Evolutionary conservation across 2,113 vertebrate genomes (phyloP), one percentile per base, ranked within the genome.

Genomic region (Aegotheles bennettii): DNA sequence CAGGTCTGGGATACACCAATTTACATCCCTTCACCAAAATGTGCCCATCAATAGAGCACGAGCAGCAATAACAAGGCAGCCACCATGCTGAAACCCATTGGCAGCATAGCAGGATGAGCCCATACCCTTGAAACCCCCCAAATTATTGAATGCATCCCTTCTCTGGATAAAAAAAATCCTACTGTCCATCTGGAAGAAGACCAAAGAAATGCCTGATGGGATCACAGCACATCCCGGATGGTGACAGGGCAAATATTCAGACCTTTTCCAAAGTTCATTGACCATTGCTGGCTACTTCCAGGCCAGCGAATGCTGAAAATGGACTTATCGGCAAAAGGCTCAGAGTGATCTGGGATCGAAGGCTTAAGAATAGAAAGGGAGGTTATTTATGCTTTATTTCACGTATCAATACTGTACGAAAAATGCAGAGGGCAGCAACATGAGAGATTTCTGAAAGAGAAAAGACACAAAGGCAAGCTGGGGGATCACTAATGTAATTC

Each of bases 341-440:
- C 1, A 1, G 45, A 82, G 90, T 61, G 88, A 81, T 84, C 73
- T 36, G 88, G 87, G 81, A 91, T 81, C 43, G 75, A 94, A 95
- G 90, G 88, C 85, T 96, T 95, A 96, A 92, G 86, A 96, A 93
- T 42, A 95, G 84, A 95, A 95, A 95, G 87, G 59, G 90, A 90
- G 88, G 86, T 92, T 94, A 89, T 96, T 95, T 96, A 89, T 89
- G 76, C 87, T 93, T 81, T 87, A 93, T 94, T 96, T 97, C 73
- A 60, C 29, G 60, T 87, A 90, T 92, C 95, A 84, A 93, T 96
- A 95, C 79, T 61, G 79, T 21, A 61, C 69, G 82, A 89, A 93
- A 97, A 97, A 89, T 68, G 94, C 94, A 94, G 93, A 92, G 31
- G 69, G 31, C 93, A 92, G 92, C 93, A 95, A 60, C 88, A 84